Conservation (phyloP, 2,113 vertebrate species). For the Brachyhypopomus gauderio region DNA sequence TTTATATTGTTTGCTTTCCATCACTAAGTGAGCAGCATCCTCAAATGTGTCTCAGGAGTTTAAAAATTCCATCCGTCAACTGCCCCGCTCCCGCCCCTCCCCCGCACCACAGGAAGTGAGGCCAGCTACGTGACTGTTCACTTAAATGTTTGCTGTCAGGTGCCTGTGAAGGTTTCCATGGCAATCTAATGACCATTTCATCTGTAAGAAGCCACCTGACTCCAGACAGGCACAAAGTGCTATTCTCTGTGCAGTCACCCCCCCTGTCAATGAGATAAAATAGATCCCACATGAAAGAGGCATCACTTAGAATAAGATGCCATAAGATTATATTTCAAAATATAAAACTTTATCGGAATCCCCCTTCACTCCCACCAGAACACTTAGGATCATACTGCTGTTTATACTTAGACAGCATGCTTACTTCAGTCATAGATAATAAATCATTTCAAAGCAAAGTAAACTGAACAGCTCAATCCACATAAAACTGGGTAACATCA, state of each 20-base stretch:
- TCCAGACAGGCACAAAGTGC: constrained; percentile 15
- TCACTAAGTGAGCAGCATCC: not conserved
- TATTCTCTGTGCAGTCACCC: not conserved
- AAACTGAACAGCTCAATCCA: not conserved
- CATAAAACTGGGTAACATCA: not conserved
- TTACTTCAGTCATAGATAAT: too few relatives aligned
- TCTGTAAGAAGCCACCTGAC: constrained; percentile 48
- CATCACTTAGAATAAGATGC: not conserved
- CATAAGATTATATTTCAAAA: too few relatives aligned
- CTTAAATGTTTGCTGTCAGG: constrained; percentile 52
- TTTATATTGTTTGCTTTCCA: not conserved
- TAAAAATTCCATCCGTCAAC: constrained; percentile 21
- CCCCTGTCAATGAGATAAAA: not conserved
- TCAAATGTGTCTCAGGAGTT: not conserved
- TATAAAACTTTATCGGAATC: too few relatives aligned
- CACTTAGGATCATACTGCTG: too few relatives aligned
- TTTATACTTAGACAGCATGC: too few relatives aligned
- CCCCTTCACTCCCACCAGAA: too few relatives aligned
- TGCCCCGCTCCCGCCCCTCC: not conserved
- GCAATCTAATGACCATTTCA: constrained; percentile 49
- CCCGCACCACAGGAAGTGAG: constrained; percentile 16
- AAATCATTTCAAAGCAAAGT: not conserved
- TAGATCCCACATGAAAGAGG: not conserved
- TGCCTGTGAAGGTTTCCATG: constrained; percentile 54
- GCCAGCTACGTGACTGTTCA: constrained; percentile 43